Conservation (phyloP, 1,140 invertebrate genomes). For the Diuraphis noxia region DNA sequence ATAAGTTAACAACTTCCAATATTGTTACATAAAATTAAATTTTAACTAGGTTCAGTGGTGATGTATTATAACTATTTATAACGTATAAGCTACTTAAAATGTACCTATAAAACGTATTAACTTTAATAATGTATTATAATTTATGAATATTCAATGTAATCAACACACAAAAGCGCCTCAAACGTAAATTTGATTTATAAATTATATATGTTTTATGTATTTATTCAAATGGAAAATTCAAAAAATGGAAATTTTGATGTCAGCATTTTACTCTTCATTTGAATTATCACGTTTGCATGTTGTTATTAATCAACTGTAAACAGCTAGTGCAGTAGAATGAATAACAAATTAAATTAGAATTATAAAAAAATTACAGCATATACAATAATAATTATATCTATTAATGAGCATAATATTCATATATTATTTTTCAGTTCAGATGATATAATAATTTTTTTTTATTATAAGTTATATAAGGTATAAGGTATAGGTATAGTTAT, state of each 20-base stretch:
- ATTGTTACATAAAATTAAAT: not conserved
- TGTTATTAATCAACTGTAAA: not conserved
- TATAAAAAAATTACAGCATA: not conserved
- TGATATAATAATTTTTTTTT: not conserved
- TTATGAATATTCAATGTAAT: not conserved
- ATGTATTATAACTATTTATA: not conserved
- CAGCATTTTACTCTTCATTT: not conserved
- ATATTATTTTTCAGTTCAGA: not conserved
- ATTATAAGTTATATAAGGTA: too few relatives aligned
- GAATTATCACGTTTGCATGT: not conserved
- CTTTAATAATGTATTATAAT: not conserved
- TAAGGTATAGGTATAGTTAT: too few relatives aligned
- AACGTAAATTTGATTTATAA: conserved; percentile 1
- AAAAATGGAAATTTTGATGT: not conserved
- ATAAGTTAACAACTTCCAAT: not conserved
- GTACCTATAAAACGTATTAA: not conserved
- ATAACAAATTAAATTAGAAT: not conserved
- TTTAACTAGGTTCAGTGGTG: not conserved
- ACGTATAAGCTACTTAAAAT: not conserved
- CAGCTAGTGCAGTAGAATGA: not conserved
- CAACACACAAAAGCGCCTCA: not conserved
- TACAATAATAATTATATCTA: not conserved
- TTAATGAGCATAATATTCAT: not conserved
- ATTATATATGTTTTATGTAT: not conserved
- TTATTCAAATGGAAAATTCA: conserved; percentile 7